Conservation (phyloP, 2,797 vertebrate genomes). For the Eremophila alpestris region DNA sequence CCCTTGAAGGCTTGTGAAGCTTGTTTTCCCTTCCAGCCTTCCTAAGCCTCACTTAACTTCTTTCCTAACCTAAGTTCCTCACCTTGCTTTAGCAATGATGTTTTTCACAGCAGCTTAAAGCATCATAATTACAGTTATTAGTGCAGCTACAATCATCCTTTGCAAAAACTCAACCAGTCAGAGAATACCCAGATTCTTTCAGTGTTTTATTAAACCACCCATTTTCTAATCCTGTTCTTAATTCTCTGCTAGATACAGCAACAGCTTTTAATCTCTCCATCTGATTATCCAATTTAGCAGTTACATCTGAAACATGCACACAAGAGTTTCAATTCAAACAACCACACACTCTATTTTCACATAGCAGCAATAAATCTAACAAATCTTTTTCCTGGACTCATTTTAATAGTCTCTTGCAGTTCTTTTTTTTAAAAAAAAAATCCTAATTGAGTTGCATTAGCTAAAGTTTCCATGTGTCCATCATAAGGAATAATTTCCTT, state of each 20-base stretch:
- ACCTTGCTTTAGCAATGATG: not conserved
- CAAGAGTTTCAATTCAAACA: not conserved
- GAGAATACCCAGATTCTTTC: not conserved
- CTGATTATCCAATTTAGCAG: not conserved
- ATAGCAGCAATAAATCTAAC: not conserved
- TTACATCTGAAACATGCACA: not conserved
- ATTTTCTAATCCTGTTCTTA: not conserved
- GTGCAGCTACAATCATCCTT: not conserved
- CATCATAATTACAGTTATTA: not conserved
- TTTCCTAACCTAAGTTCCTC: not conserved
- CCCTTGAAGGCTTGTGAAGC: not conserved
- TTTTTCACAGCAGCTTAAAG: not conserved
- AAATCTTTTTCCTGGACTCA: not conserved
- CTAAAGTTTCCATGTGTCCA: not conserved
- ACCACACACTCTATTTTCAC: not conserved
- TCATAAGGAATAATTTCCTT: not conserved
- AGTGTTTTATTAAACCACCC: not conserved
- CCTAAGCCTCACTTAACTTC: not conserved
- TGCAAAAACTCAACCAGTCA: not conserved
- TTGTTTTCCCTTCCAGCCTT: not conserved
- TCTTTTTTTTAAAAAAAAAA: not conserved
- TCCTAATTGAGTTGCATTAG: not conserved
- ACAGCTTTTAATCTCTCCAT: not conserved
- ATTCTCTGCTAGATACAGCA: not conserved
- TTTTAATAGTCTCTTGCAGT: not conserved